phyloP scores from a whole-genome alignment of 1,140 invertebrate species.

The Lamellibrachia luymesi region DNA sequence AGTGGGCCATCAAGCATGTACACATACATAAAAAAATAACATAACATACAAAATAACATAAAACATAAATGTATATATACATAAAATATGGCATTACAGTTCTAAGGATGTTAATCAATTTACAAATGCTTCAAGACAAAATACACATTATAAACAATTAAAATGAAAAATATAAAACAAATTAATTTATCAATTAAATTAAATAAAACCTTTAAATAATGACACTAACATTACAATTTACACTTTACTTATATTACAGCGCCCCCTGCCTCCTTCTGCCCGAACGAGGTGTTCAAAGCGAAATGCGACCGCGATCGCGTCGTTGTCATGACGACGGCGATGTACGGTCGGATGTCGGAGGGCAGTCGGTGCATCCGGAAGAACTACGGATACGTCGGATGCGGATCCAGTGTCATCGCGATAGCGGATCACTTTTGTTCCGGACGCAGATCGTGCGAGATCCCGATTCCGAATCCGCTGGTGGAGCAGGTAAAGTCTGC shows the following conservation, averaged over 20 bases:
- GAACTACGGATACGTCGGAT: slow-evolving; percentile 24
- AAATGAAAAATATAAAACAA: no score
- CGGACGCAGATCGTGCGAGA: slow-evolving; percentile 16
- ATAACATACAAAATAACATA: no score
- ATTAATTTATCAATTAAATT: no score
- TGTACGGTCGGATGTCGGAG: slow-evolving; percentile 18
- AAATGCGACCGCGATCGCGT: neutral
- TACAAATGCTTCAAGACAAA: no score
- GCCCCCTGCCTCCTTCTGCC: neutral
- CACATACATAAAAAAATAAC: no score
- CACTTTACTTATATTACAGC: neutral
- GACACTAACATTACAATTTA: no score
- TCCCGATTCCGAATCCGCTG: slow-evolving; percentile 20
- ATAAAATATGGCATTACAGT: no score
- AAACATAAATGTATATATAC: no score
- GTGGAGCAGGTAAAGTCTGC: slow-evolving; percentile 2
- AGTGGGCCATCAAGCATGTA: no score
- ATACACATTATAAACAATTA: no score
- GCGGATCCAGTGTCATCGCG: slow-evolving; percentile 10
- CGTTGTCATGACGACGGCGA: slow-evolving; percentile 17
- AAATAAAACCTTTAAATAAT: no score
- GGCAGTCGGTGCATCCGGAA: slow-evolving; percentile 14
- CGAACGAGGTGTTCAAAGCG: slow-evolving; percentile 17
- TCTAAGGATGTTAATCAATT: no score
- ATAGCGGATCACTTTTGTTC: slow-evolving; percentile 20